phyloP scores from a whole-genome alignment of 2,888 invertebrate genomes.

The Acronicta aceris region DNA sequence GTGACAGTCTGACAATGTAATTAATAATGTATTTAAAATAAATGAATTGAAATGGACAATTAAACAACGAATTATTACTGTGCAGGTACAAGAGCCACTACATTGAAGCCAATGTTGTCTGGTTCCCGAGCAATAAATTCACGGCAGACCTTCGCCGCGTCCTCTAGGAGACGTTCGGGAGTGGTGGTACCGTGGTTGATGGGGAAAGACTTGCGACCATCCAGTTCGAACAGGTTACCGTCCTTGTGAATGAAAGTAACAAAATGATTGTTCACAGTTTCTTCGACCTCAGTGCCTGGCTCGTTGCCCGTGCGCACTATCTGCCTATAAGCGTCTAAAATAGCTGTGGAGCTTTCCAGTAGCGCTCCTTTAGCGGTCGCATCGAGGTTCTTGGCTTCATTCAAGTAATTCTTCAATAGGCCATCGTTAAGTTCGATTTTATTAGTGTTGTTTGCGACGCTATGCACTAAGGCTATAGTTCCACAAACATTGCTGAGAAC shows the following conservation, averaged over 20 bases:
- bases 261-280: conserved; percentile 95
- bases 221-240: conserved; percentile 94
- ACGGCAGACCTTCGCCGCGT: conserved; percentile 94
- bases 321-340: conserved; percentile 94
- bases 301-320: conserved; percentile 95
- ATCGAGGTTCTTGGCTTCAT: conserved; percentile 90
- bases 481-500: conserved; percentile 98
- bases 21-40: conserved; percentile 50
- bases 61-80: conserved; percentile 58
- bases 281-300: conserved; percentile 90
- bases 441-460: conserved; percentile 96
- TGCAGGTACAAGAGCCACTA: conserved; percentile 93
- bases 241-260: conserved; percentile 95
- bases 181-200: conserved; percentile 94
- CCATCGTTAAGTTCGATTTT: conserved; percentile 91
- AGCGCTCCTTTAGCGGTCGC: conserved; percentile 93
- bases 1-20: conserved; percentile 46
- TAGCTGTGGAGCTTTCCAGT: conserved; percentile 92
- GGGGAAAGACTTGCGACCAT: conserved; percentile 91
- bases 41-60: conserved; percentile 43
- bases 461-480: conserved; percentile 97
- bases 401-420: conserved; percentile 93
- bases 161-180: conserved; percentile 93
- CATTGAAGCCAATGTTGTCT: conserved; percentile 95
- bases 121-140: conserved; percentile 96